Percentiles rank a stretch among this genome's conserved stretches.
These are phyloP conservation scores for Bursaphelenchus mucronatus DNA, from an alignment of 1,140 invertebrate genomes.

Conservation along the genomic window DNA sequence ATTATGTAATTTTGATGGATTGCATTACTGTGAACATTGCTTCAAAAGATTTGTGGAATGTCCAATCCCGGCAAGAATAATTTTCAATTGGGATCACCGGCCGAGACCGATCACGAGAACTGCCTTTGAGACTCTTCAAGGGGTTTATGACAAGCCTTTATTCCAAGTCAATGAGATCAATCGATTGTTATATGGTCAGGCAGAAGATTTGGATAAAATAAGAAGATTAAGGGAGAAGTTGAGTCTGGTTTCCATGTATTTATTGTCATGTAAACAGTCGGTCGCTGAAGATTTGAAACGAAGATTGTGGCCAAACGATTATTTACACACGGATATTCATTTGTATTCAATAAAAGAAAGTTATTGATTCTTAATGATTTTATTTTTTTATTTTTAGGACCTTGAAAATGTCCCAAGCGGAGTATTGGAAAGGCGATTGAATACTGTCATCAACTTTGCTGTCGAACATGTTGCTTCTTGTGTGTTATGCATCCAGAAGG, in stretches of 20 bases:
- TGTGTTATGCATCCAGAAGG: conserved; percentile 62
- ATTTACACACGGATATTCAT: conserved; percentile 62
- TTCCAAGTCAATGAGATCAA: conserved; percentile 61
- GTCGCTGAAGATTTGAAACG: conserved; percentile 62
- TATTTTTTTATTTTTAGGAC: conserved; percentile 37
- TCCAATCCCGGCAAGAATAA: conserved; percentile 39
- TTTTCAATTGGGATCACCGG: conserved; percentile 39
- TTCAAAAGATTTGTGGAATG: conserved; percentile 26
- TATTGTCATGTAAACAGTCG: conserved; percentile 62
- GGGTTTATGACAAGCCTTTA: conserved; percentile 60
- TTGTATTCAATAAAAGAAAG: conserved; percentile 62
- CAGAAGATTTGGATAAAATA: conserved; percentile 59
- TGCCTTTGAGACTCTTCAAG: conserved; percentile 59
- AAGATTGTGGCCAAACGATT: conserved; percentile 62
- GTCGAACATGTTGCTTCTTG: conserved; percentile 62
- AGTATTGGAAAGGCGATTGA: conserved; percentile 54
- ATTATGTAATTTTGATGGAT: conserved; percentile 34
- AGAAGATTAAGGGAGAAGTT: conserved; percentile 61
- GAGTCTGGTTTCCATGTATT: conserved; percentile 60
- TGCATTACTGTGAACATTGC: conserved; percentile 43
- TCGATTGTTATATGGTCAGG: conserved; percentile 61
- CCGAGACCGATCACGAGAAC: conserved; percentile 53
- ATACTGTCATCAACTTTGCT: conserved; percentile 61
- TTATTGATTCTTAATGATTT: conserved; percentile 14
- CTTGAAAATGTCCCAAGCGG: conserved; percentile 51